These are phyloP conservation scores for Paradoxurus hermaphroditus DNA, from an alignment of 2,113 vertebrate species.

Conservation along the genomic window DNA sequence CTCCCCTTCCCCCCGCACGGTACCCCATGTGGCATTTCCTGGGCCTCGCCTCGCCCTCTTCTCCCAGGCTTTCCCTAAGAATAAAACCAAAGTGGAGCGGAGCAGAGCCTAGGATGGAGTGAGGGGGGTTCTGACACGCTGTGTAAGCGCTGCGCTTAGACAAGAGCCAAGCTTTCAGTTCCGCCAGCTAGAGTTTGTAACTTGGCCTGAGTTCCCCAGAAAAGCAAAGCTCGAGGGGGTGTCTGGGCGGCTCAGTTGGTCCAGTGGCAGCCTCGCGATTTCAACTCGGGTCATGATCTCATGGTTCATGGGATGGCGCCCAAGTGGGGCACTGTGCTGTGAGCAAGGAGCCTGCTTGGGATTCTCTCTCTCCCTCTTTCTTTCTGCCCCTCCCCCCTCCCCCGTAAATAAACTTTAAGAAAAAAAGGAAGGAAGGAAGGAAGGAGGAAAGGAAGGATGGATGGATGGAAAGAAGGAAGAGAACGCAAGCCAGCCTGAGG, in stretches of 20 bases:
- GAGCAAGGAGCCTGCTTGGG: too few relatives aligned
- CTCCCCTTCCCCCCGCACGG: not conserved
- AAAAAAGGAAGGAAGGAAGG: too few relatives aligned
- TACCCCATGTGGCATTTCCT: not conserved
- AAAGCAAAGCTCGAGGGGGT: not conserved
- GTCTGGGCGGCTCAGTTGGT: too few relatives aligned
- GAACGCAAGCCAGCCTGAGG: not conserved
- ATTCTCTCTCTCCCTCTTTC: too few relatives aligned
- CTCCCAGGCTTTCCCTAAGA: not conserved
- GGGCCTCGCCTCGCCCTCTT: not conserved
- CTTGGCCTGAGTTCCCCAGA: not conserved
- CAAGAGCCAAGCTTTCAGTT: not conserved
- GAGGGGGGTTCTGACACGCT: fast-evolving
- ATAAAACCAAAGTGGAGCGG: not conserved
- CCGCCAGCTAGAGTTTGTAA: not conserved
- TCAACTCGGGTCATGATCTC: too few relatives aligned
- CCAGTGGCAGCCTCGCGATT: too few relatives aligned
- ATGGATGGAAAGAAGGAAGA: too few relatives aligned
- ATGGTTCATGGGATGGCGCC: too few relatives aligned
- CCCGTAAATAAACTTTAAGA: too few relatives aligned
- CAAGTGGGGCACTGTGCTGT: too few relatives aligned
- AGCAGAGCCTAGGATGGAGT: not conserved
- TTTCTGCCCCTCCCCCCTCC: too few relatives aligned
- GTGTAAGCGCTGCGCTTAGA: not conserved
- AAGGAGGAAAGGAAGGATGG: too few relatives aligned